Evolutionary conservation across 2,888 invertebrate species (phyloP).

Genomic region (Vannuccia rotundouncinata): DNA sequence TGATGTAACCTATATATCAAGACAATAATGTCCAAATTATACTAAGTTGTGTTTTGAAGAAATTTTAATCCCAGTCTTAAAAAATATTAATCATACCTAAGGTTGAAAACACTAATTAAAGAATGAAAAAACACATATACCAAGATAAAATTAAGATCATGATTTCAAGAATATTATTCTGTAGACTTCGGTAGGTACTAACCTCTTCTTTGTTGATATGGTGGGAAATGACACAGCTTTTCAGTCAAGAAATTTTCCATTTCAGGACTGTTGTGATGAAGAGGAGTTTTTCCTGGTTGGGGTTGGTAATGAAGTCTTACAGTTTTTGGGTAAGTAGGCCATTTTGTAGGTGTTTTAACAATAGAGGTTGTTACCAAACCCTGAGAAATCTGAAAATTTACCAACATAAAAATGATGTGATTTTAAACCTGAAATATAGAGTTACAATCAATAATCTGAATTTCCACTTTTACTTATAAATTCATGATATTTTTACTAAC

Average conservation of each 20-base stretch:
- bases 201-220: constrained; percentile 41
- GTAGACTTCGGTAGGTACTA: background rate
- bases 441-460: too few species aligned
- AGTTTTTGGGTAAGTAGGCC: background rate
- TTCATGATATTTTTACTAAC: too few species aligned
- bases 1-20: background rate
- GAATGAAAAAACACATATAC: too few species aligned
- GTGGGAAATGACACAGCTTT: constrained; percentile 44
- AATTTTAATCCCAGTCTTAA: too few species aligned
- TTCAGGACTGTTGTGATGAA: constrained; percentile 38
- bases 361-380: background rate
- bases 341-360: background rate
- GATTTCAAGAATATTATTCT: background rate
- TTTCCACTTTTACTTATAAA: too few species aligned
- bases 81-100: too few species aligned
- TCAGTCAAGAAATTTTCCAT: constrained; percentile 33
- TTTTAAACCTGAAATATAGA: too few species aligned
- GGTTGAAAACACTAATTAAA: too few species aligned
- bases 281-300: constrained; percentile 24
- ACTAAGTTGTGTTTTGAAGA: too few species aligned
- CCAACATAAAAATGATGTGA: too few species aligned
- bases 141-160: background rate
- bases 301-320: background rate
- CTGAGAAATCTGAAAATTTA: too few species aligned
- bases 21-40: too few species aligned